A percentile compares a stretch with the other conserved stretches of the same genome.
These are phyloP conservation scores for Pterobdella sp. DNA, from an alignment of 2,888 invertebrate species.

Conservation along the genomic window DNA sequence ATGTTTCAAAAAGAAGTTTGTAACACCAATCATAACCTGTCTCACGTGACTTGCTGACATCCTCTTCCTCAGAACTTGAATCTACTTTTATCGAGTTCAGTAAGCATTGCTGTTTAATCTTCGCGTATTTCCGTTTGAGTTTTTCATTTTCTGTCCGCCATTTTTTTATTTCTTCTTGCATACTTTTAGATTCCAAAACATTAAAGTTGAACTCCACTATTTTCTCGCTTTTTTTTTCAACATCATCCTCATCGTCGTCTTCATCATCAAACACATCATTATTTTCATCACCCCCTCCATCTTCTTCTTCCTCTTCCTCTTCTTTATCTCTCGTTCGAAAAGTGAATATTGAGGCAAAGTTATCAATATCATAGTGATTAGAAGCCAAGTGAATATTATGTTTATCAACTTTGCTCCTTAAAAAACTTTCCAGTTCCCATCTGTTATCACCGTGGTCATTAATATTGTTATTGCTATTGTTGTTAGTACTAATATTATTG, in stretches of 20 bases:
- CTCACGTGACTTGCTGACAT: neutral
- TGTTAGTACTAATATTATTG: neutral
- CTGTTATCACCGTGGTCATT: neutral
- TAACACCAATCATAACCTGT: constrained; percentile 3
- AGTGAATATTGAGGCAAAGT: neutral
- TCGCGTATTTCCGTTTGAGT: neutral
- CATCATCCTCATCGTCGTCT: constrained; percentile 16
- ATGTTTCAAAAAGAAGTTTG: constrained; percentile 21
- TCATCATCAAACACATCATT: neutral
- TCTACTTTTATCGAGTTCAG: neutral
- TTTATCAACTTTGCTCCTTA: neutral
- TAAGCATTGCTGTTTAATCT: neutral
- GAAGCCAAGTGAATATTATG: neutral
- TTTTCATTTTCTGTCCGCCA: neutral
- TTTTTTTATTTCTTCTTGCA: neutral
- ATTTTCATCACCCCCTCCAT: neutral
- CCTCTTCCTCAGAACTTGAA: neutral
- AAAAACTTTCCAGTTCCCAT: too few relatives aligned
- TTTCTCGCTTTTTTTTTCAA: constrained; percentile 6
- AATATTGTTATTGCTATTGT: neutral
- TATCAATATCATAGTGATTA: neutral
- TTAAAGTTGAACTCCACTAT: neutral
- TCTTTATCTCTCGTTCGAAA: neutral
- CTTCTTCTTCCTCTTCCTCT: neutral
- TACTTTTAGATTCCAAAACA: neutral